These are phyloP conservation scores for Aphidius gifuensis DNA, from an alignment of 1,140 invertebrate species.

Conservation along the genomic window DNA sequence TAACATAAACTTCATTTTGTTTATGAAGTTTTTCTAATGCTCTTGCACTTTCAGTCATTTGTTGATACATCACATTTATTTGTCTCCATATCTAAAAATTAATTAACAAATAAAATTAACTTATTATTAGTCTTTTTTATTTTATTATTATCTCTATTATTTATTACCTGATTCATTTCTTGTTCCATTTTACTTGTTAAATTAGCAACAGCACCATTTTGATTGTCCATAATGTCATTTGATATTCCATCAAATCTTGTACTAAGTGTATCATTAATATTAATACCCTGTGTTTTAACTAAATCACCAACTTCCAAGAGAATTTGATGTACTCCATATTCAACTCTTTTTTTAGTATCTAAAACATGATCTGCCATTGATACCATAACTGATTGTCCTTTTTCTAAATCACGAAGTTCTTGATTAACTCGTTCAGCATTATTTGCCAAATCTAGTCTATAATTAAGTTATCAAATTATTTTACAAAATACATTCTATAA, in stretches of 20 bases:
- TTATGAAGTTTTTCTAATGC: constrained; percentile 73
- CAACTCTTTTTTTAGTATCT: constrained; percentile 78
- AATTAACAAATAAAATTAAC: not conserved
- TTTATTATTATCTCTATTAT: not conserved
- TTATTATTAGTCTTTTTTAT: not conserved
- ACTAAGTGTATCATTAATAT: constrained; percentile 67
- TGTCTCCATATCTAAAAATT: constrained; percentile 70
- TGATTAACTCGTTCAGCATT: constrained; percentile 50
- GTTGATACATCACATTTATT: constrained; percentile 84
- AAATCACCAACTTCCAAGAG: constrained; percentile 74
- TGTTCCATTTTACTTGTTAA: constrained; percentile 74
- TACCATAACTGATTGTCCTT: constrained; percentile 76
- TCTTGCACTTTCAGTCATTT: constrained; percentile 72
- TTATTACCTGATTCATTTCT: constrained; percentile 70
- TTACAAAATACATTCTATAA: not conserved
- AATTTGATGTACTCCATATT: constrained; percentile 82
- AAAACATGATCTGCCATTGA: constrained; percentile 81
- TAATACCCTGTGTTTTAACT: constrained; percentile 64
- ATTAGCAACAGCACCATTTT: constrained; percentile 70
- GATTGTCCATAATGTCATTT: constrained; percentile 68
- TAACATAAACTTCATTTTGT: constrained; percentile 77
- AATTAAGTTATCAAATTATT: constrained; percentile 18
- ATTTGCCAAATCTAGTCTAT: constrained; percentile 43
- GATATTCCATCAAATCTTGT: constrained; percentile 70
- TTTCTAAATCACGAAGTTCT: constrained; percentile 59